Evolutionary conservation across 2,888 invertebrate genomes (phyloP), one percentile per base, ranked within the genome.

Genomic region (Morpho deidamia): DNA sequence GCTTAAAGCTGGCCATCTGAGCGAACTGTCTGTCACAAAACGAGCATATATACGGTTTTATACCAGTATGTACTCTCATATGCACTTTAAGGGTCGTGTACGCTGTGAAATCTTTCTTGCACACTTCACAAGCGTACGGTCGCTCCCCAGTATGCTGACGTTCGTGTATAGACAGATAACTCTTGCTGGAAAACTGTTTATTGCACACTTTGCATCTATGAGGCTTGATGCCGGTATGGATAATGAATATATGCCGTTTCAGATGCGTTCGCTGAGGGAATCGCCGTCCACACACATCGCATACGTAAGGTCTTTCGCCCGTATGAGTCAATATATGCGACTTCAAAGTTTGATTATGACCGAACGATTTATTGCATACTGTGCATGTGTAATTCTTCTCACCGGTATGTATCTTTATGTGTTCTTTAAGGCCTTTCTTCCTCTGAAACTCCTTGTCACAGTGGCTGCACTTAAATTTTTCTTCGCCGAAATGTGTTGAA

Each of bases 81-180:
- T 88, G 88, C 0, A 86, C 85, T 68, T 86, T 85, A 1, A 88
- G 63, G 0, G 87, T 85, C 0, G 87, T 85, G 39, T 84, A 80
- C 0, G 88, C 86, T 0, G 84, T 80, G 45, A 88, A 87, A 56
- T 80, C 74, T 35, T 85, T 86, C 11, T 83, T 81, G 43, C 88
- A 88, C 0, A 87, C 72, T 10, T 84, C 80, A 53, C 88, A 88
- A 0, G 76, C 73, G 14, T 76, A 85, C 0, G 87, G 87, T 10
- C 74, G 70, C 11, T 80, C 81, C 0, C 88, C 88, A 0, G 86
- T 85, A 37, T 88, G 88, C 12, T 78, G 78, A 2, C 88, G 43
- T 43, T 83, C 74, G n/a, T 88, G 88, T 11, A 87, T 82, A 0
- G 77, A 65, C 7, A 88, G 63, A 42, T 88, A 88, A 55, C 86